A percentile compares a stretch with the other conserved stretches of the same genome.
phyloP scores from a whole-genome alignment of 2,113 vertebrate genomes.

The Hiodon tergisus region DNA sequence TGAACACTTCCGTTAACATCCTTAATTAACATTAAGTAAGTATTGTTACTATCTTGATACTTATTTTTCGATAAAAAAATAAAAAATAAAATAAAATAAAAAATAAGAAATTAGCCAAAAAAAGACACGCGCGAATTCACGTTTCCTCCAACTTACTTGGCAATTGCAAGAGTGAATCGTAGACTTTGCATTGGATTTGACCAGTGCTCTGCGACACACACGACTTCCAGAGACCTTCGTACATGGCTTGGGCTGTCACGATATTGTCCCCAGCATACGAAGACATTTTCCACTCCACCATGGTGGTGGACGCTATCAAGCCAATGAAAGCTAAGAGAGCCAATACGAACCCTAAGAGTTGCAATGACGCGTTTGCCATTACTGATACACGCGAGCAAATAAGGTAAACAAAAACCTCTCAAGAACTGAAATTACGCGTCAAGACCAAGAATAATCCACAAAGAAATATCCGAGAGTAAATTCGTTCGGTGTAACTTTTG shows the following conservation, averaged over 20 bases:
- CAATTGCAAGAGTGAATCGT: slow-evolving; percentile 82
- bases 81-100: neutral
- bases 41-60: too few relatives aligned
- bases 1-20: neutral
- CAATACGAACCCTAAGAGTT: slow-evolving; percentile 79
- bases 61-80: neutral
- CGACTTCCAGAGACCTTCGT: slow-evolving; percentile 87
- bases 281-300: slow-evolving; percentile 91
- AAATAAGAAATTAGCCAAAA: neutral
- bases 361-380: slow-evolving; percentile 83
- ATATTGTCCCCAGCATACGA: slow-evolving; percentile 87
- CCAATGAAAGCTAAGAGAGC: slow-evolving; percentile 80
- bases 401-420: neutral
- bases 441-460: neutral
- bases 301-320: slow-evolving; percentile 70
- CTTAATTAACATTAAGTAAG: neutral
- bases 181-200: slow-evolving; percentile 89
- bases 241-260: slow-evolving; percentile 86
- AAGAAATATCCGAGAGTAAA: slow-evolving; percentile 4
- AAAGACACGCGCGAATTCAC: too few relatives aligned
- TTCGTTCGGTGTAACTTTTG: slow-evolving; percentile 1
- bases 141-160: slow-evolving; percentile 58
- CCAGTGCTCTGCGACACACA: slow-evolving; percentile 91
- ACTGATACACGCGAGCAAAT: slow-evolving; percentile 2
- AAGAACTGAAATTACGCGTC: neutral